Evolutionary conservation across 2,888 invertebrate species (phyloP).

Genomic region (Bursaphelenchus okinawaensis): DNA sequence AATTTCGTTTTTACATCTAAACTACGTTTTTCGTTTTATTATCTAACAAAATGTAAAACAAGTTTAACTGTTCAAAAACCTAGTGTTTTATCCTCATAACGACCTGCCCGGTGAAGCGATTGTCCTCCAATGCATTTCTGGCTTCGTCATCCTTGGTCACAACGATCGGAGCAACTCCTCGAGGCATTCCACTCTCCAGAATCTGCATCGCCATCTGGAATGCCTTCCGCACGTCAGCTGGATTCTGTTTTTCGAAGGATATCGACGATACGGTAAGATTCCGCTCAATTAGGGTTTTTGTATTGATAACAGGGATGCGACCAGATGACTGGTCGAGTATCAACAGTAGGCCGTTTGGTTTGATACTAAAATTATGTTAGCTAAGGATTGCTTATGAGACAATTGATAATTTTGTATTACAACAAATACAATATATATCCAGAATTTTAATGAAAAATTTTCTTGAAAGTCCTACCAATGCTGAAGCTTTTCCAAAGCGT

Average conservation of each 20-base stretch:
- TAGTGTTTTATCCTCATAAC: neutral
- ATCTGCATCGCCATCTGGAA: neutral
- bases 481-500: neutral
- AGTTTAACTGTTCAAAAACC: no score
- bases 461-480: neutral
- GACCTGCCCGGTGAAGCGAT: neutral
- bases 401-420: neutral
- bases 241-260: neutral
- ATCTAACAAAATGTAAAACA: no score
- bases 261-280: neutral
- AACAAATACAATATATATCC: neutral
- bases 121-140: neutral
- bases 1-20: constrained; percentile 10
- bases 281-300: neutral
- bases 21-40: neutral
- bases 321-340: neutral
- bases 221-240: neutral
- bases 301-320: neutral
- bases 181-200: neutral
- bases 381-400: no score
- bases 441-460: neutral
- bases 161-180: neutral
- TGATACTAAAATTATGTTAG: neutral
- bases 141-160: neutral
- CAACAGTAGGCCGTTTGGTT: neutral